phyloP scores from a whole-genome alignment of 2,113 vertebrate species.

The Bubo bubo region DNA sequence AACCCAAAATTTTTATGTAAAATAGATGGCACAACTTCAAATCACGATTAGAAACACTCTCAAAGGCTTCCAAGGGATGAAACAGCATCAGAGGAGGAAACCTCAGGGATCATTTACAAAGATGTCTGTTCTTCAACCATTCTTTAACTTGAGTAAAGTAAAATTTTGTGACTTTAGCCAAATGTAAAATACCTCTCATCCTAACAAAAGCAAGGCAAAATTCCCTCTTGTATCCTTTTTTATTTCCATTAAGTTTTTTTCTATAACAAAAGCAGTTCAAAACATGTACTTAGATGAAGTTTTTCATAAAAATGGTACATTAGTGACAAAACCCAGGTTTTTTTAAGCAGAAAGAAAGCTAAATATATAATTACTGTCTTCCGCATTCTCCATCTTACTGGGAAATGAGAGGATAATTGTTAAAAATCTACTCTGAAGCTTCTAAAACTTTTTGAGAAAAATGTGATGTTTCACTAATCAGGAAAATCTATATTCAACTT shows the following conservation, averaged over 20 bases:
- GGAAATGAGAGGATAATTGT: not conserved
- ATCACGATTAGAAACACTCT: not conserved
- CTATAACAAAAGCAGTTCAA: not conserved
- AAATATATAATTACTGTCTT: not conserved
- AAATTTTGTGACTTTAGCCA: conserved; percentile 26
- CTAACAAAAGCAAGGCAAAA: conserved; percentile 33
- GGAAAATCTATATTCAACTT: not conserved
- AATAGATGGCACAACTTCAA: conserved; percentile 37
- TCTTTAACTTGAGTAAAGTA: not conserved
- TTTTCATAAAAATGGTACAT: not conserved
- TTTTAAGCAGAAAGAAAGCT: not conserved
- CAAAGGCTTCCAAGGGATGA: conserved; percentile 23
- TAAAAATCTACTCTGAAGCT: not conserved
- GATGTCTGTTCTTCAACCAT: conserved; percentile 38
- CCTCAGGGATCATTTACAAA: conserved; percentile 32
- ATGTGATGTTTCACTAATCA: not conserved
- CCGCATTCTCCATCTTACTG: not conserved
- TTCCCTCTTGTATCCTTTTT: not conserved
- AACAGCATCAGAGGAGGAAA: not conserved
- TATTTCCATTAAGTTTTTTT: not conserved
- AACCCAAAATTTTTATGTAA: not conserved
- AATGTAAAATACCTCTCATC: conserved; percentile 19
- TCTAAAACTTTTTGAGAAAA: not conserved
- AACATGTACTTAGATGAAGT: not conserved
- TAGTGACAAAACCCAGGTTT: not conserved